A percentile compares a stretch with the other conserved stretches of the same genome.
Conservation (phyloP, 2,797 vertebrate genomes). For the Gallirallus australis region DNA sequence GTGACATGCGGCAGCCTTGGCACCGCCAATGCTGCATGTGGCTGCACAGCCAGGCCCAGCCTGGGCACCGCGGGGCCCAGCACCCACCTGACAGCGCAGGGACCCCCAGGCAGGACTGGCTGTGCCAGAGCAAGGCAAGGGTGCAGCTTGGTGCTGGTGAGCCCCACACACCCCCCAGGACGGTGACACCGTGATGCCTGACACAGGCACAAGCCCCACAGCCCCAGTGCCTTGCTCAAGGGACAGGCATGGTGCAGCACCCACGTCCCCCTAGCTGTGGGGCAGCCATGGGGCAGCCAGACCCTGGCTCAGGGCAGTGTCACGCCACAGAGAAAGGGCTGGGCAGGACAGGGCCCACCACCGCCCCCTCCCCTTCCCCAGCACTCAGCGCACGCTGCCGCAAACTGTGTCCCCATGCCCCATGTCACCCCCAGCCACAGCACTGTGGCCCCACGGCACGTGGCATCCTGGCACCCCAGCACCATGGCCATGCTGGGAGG, state of each 20-base stretch:
- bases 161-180: rapidly evolving
- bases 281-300: neutral
- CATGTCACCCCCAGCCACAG: too few relatives aligned
- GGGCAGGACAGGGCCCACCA: too few relatives aligned
- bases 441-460: neutral
- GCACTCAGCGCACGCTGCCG: neutral
- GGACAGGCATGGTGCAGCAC: too few relatives aligned
- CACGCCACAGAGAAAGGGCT: neutral
- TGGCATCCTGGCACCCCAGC: neutral
- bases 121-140: neutral
- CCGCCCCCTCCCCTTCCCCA: neutral
- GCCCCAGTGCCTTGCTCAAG: rapidly evolving
- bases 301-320: neutral
- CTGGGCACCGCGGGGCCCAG: neutral
- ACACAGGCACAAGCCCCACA: rapidly evolving
- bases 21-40: rapidly evolving
- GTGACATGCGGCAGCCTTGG: rapidly evolving
- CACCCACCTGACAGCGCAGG: neutral
- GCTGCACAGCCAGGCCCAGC: neutral
- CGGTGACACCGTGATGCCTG: rapidly evolving
- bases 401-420: rapidly evolving
- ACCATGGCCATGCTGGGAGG: too few relatives aligned
- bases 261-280: neutral
- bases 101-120: rapidly evolving
- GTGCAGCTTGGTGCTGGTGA: too few relatives aligned